phyloP scores from a whole-genome alignment of 2,797 vertebrate species.

The Otus scops region DNA sequence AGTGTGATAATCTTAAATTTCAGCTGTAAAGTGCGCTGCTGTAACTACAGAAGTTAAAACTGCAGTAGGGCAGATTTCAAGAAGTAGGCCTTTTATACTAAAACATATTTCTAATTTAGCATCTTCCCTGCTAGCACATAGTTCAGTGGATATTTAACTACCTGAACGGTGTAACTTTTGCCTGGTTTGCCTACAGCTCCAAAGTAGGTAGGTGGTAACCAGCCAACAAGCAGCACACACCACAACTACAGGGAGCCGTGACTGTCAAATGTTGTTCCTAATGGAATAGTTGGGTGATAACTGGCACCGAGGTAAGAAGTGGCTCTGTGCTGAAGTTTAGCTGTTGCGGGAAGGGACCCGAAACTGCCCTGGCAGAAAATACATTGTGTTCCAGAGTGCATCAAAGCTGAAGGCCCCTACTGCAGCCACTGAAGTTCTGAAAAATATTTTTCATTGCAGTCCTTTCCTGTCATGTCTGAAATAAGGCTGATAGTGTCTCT shows the following conservation, averaged over 20 bases:
- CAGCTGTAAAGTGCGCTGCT: neutral
- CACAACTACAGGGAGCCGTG: fast-evolving
- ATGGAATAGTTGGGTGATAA: fast-evolving
- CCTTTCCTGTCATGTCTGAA: neutral
- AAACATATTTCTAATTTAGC: neutral
- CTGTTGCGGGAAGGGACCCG: fast-evolving
- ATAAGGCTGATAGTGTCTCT: neutral
- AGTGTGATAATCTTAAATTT: neutral
- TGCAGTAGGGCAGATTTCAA: neutral
- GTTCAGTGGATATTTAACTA: neutral
- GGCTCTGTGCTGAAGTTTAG: neutral
- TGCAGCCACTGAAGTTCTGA: fast-evolving
- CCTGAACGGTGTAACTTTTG: neutral
- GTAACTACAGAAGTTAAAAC: neutral
- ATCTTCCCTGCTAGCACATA: neutral
- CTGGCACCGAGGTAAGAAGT: fast-evolving
- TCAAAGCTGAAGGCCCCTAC: neutral
- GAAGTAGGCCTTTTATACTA: neutral
- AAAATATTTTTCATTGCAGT: neutral
- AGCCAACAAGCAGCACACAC: neutral
- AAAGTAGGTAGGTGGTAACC: neutral
- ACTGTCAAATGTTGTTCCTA: neutral
- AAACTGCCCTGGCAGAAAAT: neutral
- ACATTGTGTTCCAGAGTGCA: neutral
- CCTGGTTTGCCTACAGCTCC: neutral